These are phyloP conservation scores for Tetheella fluctuosa DNA, from an alignment of 2,888 invertebrate genomes.

Conservation along the genomic window DNA sequence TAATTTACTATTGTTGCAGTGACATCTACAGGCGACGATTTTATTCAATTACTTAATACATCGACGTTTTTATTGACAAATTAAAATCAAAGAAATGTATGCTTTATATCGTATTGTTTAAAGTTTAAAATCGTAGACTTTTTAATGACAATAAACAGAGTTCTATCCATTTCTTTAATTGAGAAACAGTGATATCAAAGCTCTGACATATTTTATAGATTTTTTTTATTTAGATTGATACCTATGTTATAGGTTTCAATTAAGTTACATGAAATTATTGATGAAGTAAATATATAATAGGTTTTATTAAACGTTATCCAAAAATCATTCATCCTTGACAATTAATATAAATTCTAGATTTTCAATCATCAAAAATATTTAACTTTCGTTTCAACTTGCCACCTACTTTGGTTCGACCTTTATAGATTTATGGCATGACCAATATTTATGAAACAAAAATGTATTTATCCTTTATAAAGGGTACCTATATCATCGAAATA, in stretches of 20 bases:
- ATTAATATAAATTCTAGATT: too few relatives aligned
- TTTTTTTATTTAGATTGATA: too few relatives aligned
- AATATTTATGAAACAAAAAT: too few relatives aligned
- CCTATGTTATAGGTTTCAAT: too few relatives aligned
- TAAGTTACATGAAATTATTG: too few relatives aligned
- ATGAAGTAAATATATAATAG: too few relatives aligned
- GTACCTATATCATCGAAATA: slow-evolving; percentile 15
- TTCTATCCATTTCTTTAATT: not conserved
- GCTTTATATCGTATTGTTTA: not conserved
- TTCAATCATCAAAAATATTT: too few relatives aligned
- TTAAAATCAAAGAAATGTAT: not conserved
- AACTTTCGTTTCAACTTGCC: too few relatives aligned
- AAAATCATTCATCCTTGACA: too few relatives aligned
- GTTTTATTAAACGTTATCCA: too few relatives aligned
- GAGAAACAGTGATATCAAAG: not conserved
- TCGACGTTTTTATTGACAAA: slow-evolving; percentile 13
- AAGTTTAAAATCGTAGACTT: not conserved
- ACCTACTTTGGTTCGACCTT: too few relatives aligned
- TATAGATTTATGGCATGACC: too few relatives aligned
- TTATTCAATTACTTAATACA: slow-evolving; percentile 51
- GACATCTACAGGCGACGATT: slow-evolving; percentile 52
- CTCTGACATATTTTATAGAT: not conserved
- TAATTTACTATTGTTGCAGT: slow-evolving; percentile 50
- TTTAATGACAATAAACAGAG: not conserved
- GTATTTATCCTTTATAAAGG: slow-evolving; percentile 2